Evolutionary conservation across 2,888 invertebrate species (phyloP), one percentile per base, ranked within the genome.

Genomic region (Eremobia ochroleuca): DNA sequence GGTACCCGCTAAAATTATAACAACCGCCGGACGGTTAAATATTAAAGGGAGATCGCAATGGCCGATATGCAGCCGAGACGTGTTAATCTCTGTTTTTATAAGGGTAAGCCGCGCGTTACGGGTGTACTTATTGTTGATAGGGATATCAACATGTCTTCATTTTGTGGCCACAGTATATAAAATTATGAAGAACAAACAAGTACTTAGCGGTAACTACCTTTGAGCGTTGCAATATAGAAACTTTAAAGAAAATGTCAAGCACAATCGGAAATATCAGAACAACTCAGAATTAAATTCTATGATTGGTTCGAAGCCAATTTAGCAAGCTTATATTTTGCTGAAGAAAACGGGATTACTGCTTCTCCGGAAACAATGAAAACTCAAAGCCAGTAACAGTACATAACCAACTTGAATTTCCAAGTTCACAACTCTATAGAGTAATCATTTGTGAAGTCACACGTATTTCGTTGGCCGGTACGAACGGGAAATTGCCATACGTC

Each of bases 401-500:
- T 70, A 70, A 65, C 15, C 13, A 76, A 58, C 58, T 85, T 55
- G 43, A 65, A 62, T 62, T 28, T 52, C 59, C 64, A 71, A 77
- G 82, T 83, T 64, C 28, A 82, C 62, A 68, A 65, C 75, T 81
- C n/a, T 69, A 77, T 71, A 71, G 55, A 82, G 71, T 79, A 79
- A 85, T 83, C 75, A 86, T 83, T 84, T 86, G 82, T 76, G 77
- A 79, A 83, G 75, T 85, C 73, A 72, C 87, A 78, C 73, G 61
- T 82, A 85, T 82, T 86, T 85, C 73, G 81, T 82, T 78, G 77
- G 80, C 80, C 87, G 76, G 85, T 89, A 85, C 82, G 85, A 88
- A 92, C 93, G 93, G 95, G 95, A 95, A 94, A 96, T 96, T 94
- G 94, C 92, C 90, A 91, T 91, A 92, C 93, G 93, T 93, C 91